phyloP scores from a whole-genome alignment of 2,888 invertebrate genomes.

The Myopa testacea region DNA sequence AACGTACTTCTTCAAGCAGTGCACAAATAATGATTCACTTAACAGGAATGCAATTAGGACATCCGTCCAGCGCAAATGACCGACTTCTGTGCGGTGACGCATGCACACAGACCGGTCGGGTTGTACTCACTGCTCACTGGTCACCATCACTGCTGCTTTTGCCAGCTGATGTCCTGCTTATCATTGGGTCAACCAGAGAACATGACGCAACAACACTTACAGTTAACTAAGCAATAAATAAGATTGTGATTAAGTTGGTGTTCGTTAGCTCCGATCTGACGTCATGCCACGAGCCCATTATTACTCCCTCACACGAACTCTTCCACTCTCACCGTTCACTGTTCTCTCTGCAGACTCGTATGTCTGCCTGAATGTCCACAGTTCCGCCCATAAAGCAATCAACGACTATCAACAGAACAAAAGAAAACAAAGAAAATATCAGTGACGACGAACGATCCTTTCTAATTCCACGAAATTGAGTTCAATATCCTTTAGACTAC shows the following conservation, averaged over 20 bases:
- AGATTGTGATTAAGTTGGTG: not conserved
- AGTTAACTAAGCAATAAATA: not conserved
- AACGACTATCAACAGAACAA: constrained; percentile 9
- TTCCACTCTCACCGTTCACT: not conserved
- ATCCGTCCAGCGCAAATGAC: not conserved
- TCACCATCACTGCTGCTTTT: not conserved
- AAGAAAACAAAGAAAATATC: constrained; percentile 11
- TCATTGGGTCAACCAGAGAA: constrained; percentile 27
- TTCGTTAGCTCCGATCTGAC: constrained; percentile 14
- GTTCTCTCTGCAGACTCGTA: not conserved
- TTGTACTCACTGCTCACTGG: no score
- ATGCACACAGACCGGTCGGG: constrained; percentile 4
- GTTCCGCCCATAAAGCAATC: constrained; percentile 30
- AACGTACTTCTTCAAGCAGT: not conserved
- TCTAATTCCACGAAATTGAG: constrained; percentile 26
- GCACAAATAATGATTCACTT: constrained; percentile 24
- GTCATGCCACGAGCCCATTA: constrained; percentile 30
- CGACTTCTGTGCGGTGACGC: not conserved
- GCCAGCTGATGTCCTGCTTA: constrained; percentile 5
- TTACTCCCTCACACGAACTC: not conserved
- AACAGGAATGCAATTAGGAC: constrained; percentile 13
- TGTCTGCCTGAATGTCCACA: not conserved
- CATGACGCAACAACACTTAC: constrained; percentile 21
- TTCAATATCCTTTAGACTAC: constrained; percentile 23
- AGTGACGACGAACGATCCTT: constrained; percentile 27